phyloP scores from a whole-genome alignment of 2,888 invertebrate genomes.

The Chrysotoxum bicinctum region DNA sequence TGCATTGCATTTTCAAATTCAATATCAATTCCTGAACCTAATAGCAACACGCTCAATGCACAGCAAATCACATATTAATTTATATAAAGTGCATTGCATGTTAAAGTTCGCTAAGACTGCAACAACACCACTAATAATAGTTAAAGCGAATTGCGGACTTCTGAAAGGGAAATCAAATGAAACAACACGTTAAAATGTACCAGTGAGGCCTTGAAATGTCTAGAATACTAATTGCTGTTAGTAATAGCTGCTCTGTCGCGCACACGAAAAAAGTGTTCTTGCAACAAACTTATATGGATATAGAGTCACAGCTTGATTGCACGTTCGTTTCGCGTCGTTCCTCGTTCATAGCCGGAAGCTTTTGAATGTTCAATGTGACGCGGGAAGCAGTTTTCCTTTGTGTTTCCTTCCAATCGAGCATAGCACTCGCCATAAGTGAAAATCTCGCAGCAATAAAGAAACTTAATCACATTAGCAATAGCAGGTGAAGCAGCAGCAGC shows the following conservation, averaged over 20 bases:
- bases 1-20: slow-evolving; percentile 48
- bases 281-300: slow-evolving; percentile 25
- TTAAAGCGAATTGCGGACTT: slow-evolving; percentile 7
- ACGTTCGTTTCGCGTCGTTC: slow-evolving; percentile 11
- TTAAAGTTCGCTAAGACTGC: background rate
- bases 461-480: slow-evolving; percentile 33
- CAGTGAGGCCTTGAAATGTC: slow-evolving; percentile 59
- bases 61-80: slow-evolving; percentile 14
- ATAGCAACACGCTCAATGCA: background rate
- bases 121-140: background rate
- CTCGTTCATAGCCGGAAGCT: slow-evolving; percentile 60
- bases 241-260: slow-evolving; percentile 46
- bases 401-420: slow-evolving; percentile 47
- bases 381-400: slow-evolving; percentile 53
- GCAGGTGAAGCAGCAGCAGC: background rate
- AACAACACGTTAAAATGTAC: slow-evolving; percentile 25
- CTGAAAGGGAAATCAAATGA: slow-evolving; percentile 58
- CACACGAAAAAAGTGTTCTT: slow-evolving; percentile 29
- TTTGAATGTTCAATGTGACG: slow-evolving; percentile 16
- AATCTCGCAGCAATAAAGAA: slow-evolving; percentile 22
- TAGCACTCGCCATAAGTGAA: slow-evolving; percentile 15
- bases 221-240: slow-evolving; percentile 68
- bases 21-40: slow-evolving; percentile 67
- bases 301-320: slow-evolving; percentile 20
- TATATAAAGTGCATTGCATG: slow-evolving; percentile 10